Conservation (phyloP, 2,113 vertebrate genomes). For the Oncorhynchus keta region DNA sequence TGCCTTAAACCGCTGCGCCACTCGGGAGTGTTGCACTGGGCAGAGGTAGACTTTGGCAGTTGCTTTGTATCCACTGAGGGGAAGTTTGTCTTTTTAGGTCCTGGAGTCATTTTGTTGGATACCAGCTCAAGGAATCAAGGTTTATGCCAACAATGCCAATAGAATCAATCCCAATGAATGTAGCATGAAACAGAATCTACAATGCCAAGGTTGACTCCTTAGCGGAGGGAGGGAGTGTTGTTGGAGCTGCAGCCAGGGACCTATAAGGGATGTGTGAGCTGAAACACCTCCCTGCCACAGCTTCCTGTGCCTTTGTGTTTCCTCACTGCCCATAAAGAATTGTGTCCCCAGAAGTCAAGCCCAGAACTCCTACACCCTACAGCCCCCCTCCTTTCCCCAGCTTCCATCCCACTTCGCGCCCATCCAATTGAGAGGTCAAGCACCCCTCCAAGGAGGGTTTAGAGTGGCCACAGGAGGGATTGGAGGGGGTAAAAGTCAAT, state of each 20-base stretch:
- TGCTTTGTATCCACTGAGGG: slow-evolving; percentile 10
- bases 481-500: slow-evolving; percentile 50
- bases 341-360: slow-evolving; percentile 13
- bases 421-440: slow-evolving; percentile 28
- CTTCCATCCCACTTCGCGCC: not conserved
- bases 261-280: slow-evolving; percentile 4
- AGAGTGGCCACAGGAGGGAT: slow-evolving; percentile 46
- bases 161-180: slow-evolving; percentile 21
- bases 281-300: slow-evolving; percentile 18
- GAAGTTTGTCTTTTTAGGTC: not conserved
- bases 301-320: slow-evolving; percentile 16
- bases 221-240: slow-evolving; percentile 1
- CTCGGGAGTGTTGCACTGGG: slow-evolving; percentile 10
- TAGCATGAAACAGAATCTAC: slow-evolving; percentile 11
- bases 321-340: slow-evolving; percentile 3
- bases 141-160: not conserved
- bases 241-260: not conserved
- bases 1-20: too few species aligned
- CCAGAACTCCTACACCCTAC: slow-evolving; percentile 4
- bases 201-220: slow-evolving; percentile 28
- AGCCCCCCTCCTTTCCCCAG: not conserved
- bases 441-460: slow-evolving; percentile 32
- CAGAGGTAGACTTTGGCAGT: slow-evolving; percentile 33
- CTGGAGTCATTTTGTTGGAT: slow-evolving; percentile 12
- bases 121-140: slow-evolving; percentile 25